These are phyloP conservation scores for Micrasema longulum DNA, from an alignment of 1,140 invertebrate species.

Conservation along the genomic window DNA sequence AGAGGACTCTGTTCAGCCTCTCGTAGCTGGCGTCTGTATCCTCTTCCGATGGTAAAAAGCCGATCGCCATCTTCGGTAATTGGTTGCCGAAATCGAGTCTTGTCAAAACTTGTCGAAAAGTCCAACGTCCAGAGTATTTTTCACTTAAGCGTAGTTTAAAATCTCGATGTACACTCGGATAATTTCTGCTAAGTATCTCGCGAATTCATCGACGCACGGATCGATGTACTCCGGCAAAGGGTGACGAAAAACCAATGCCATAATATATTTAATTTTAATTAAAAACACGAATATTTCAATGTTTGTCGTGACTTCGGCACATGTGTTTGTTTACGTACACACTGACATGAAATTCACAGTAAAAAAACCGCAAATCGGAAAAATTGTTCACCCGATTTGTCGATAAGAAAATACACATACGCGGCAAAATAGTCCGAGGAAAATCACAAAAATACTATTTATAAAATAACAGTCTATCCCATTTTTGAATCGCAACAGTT, in stretches of 20 bases:
- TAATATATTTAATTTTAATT: background rate
- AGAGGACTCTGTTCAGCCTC: constrained; percentile 66
- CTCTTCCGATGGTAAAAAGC: constrained; percentile 67
- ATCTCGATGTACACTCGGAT: background rate
- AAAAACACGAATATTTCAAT: no score
- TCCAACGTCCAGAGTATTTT: background rate
- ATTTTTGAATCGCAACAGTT: no score
- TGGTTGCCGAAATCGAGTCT: background rate
- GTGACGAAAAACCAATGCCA: constrained; percentile 1
- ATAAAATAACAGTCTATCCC: no score
- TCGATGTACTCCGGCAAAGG: constrained; percentile 21
- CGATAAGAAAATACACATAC: no score
- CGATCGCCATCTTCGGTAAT: constrained; percentile 63
- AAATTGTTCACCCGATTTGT: no score
- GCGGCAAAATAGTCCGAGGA: no score
- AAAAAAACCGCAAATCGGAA: no score
- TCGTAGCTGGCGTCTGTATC: constrained; percentile 67
- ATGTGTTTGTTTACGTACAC: no score
- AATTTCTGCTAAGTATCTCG: constrained; percentile 23
- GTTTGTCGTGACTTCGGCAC: no score
- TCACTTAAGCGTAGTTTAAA: constrained; percentile 9
- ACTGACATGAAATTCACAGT: no score
- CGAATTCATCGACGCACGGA: constrained; percentile 17
- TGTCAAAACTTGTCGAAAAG: background rate
- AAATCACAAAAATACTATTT: no score